These are phyloP conservation scores for Sorex maritimensis DNA, from an alignment of 2,797 vertebrate species.

Conservation along the genomic window DNA sequence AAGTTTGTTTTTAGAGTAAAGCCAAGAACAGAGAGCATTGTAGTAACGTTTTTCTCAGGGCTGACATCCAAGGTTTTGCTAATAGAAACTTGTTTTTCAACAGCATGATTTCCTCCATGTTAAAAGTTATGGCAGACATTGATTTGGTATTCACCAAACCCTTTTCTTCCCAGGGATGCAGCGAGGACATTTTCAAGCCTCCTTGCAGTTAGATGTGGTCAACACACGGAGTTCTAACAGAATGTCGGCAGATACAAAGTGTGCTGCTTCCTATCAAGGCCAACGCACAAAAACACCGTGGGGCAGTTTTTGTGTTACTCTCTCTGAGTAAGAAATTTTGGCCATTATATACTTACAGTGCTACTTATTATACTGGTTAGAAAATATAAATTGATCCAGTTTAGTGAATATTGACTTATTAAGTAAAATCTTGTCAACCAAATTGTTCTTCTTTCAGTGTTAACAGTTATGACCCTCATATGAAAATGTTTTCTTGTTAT, in stretches of 20 bases:
- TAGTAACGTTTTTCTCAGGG: constrained; percentile 51
- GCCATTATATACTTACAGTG: background rate
- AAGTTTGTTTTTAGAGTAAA: constrained; percentile 47
- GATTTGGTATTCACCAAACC: constrained; percentile 6
- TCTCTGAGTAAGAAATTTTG: constrained; percentile 44
- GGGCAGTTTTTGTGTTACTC: constrained; percentile 11
- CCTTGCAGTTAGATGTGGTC: background rate
- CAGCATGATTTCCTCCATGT: background rate
- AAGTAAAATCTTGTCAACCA: background rate
- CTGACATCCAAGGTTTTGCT: constrained; percentile 11
- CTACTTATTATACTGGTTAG: constrained; percentile 21
- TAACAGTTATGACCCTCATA: constrained; percentile 7
- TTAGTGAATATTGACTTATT: constrained; percentile 11
- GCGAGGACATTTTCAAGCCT: background rate
- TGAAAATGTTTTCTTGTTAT: background rate
- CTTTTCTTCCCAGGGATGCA: background rate
- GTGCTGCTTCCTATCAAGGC: background rate
- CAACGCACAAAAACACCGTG: background rate
- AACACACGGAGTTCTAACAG: background rate
- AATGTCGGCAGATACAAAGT: background rate
- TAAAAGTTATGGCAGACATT: background rate
- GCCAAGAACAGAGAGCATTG: constrained; percentile 53
- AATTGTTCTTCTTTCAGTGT: constrained; percentile 28
- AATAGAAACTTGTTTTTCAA: constrained; percentile 54
- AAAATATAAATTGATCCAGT: background rate